Evolutionary conservation across 1,140 invertebrate genomes (phyloP).

Genomic region (Hyles euphorbiae): DNA sequence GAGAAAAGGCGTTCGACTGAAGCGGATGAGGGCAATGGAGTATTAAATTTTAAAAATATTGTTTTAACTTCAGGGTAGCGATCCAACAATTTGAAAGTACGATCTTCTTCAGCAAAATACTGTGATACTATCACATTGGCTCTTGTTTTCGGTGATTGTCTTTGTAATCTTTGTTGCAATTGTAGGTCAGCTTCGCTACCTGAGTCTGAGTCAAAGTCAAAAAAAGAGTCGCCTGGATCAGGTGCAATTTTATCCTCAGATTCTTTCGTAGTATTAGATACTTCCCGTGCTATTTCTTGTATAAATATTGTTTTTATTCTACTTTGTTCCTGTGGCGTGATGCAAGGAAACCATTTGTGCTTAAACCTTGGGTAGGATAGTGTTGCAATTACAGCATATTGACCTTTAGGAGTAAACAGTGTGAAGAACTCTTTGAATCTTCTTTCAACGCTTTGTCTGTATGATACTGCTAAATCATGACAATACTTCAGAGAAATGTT

Average conservation of each 20-base stretch:
- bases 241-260: not conserved
- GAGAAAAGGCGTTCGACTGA: constrained; percentile 40
- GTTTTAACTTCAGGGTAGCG: constrained; percentile 20
- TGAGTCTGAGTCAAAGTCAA: constrained; percentile 12
- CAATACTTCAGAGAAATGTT: constrained; percentile 16
- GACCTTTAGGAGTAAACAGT: not conserved
- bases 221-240: constrained; percentile 9
- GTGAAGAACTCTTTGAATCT: constrained; percentile 10
- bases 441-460: constrained; percentile 15
- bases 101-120: constrained; percentile 8
- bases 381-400: constrained; percentile 14
- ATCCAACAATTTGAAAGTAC: constrained; percentile 8
- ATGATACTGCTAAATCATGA: constrained; percentile 10
- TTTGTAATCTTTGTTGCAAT: not conserved
- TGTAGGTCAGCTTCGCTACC: not conserved
- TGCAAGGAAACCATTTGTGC: constrained; percentile 9
- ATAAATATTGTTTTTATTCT: constrained; percentile 7
- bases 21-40: constrained; percentile 36
- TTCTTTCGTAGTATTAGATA: constrained; percentile 1
- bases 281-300: constrained; percentile 6
- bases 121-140: constrained; percentile 7
- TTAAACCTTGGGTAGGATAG: constrained; percentile 14
- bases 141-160: constrained; percentile 5
- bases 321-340: not conserved
- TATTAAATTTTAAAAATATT: constrained; percentile 38